Base-by-base conservation (phyloP, 2,113 vertebrate species). In the Sylvietta virens region DNA sequence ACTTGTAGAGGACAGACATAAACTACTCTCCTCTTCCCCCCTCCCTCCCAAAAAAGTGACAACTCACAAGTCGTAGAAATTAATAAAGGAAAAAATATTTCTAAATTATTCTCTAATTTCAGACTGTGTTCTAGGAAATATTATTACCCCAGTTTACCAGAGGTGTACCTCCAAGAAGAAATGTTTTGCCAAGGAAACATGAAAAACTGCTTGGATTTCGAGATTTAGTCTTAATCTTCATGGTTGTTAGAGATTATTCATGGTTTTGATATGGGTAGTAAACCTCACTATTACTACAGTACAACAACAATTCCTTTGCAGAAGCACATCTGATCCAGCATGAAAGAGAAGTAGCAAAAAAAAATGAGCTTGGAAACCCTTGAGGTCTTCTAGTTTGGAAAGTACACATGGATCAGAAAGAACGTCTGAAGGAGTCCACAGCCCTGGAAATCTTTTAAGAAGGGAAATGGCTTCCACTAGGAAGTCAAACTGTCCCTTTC, bases 41-140 rank as follows among this genome's bases (percentile, higher is more conserved):
- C 3, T 5, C 20, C 19, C 2, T 2, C 22, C 3, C 5, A 53
- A 54, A 60, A 62, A 48, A 33, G 4, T 2, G 8, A 2, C 3
- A 37, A n/a, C 9, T 84, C 14, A 62, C 2, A 35, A 51, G 27
- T 90, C 13, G 17, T 80, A 86, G 18, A 65, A 86, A 81, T 44
- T 31, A 42, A 57, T 51, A 26, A 12, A 12, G 35, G 14, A 4
- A 2, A 73, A 78, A 54, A 17, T 70, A 66, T 26, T 78, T 81
- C 4, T 44, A 86, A 76, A 81, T 37, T 3, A 2, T 92, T 62
- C 26, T 71, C 7, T 50, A 70, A 51, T 27, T 65, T 7, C 11
- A 44, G 12, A 22, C 14, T 53, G 5, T 19, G 28, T 39, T 78
- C 9, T 33, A 69, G 3, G 56, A 24, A 22, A 50, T 6, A 6